These are phyloP conservation scores for Phataginus tetradactyla DNA, from an alignment of 2,797 vertebrate genomes.

Conservation along the genomic window DNA sequence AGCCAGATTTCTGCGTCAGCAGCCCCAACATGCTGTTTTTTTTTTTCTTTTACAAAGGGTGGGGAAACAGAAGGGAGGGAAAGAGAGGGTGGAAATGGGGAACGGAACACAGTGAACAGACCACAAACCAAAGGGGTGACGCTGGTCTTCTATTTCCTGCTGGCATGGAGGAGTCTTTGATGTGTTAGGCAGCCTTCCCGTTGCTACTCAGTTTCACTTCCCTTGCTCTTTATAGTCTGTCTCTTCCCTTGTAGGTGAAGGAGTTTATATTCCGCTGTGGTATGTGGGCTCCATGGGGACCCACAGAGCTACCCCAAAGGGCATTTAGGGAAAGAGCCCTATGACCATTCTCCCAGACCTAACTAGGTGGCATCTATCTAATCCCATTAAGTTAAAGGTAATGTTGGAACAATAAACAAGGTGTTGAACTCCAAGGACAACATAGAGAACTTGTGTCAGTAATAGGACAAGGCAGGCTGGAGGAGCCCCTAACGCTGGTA, in stretches of 20 bases:
- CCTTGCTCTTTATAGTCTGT: slow-evolving; percentile 32
- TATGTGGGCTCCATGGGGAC: neutral
- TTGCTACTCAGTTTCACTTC: slow-evolving; percentile 40
- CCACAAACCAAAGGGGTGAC: slow-evolving; percentile 10
- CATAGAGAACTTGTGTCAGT: neutral
- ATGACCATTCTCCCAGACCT: neutral
- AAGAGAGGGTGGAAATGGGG: neutral
- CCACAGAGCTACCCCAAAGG: neutral
- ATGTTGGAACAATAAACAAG: neutral
- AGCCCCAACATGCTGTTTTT: neutral
- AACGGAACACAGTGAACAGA: slow-evolving; percentile 42
- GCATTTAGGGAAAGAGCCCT: neutral
- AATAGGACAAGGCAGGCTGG: neutral
- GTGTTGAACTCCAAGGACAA: neutral
- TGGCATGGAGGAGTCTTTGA: neutral
- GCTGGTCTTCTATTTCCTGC: slow-evolving; percentile 45
- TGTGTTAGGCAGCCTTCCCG: slow-evolving; percentile 2
- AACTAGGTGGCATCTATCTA: neutral
- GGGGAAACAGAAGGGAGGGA: neutral
- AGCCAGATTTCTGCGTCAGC: slow-evolving; percentile 47
- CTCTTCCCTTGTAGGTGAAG: neutral
- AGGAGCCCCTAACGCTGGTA: neutral
- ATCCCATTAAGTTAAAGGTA: neutral
- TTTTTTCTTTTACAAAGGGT: neutral
- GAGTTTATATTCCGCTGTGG: neutral